Percentiles rank a stretch among this genome's conserved stretches.
phyloP scores from a whole-genome alignment of 2,888 invertebrate genomes.

The Orthosia cruda region DNA sequence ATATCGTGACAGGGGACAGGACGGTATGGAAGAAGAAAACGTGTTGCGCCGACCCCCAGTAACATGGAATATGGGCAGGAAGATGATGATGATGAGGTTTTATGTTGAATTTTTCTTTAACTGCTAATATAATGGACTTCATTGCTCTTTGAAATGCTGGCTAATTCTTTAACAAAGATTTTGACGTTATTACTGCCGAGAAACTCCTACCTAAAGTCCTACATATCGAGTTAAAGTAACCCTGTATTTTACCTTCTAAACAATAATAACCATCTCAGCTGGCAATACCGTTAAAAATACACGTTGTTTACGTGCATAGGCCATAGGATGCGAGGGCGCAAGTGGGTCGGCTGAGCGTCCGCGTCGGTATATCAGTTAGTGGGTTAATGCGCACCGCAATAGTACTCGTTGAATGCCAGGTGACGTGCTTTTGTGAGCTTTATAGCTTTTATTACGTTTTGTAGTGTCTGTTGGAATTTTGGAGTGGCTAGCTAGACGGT shows the following conservation, averaged over 20 bases:
- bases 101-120: too few relatives aligned
- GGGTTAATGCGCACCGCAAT: conserved; percentile 72
- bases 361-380: conserved; percentile 71
- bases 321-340: conserved; percentile 68
- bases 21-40: too few relatives aligned
- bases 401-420: conserved; percentile 72
- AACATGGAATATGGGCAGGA: too few relatives aligned
- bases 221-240: too few relatives aligned
- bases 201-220: too few relatives aligned
- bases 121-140: too few relatives aligned
- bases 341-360: conserved; percentile 70
- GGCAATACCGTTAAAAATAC: conserved; percentile 69
- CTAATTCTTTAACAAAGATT: too few relatives aligned
- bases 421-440: conserved; percentile 57
- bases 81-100: too few relatives aligned
- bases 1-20: too few relatives aligned
- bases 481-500: conserved; percentile 15
- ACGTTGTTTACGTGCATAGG: conserved; percentile 73
- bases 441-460: conserved; percentile 46
- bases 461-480: background rate
- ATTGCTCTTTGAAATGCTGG: too few relatives aligned
- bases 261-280: conserved; percentile 50
- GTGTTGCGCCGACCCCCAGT: too few relatives aligned
- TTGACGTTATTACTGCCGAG: too few relatives aligned
- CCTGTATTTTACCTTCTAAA: conserved; percentile 32